These are phyloP conservation scores for Magallana angulata DNA, from an alignment of 1,140 invertebrate species.

Conservation along the genomic window DNA sequence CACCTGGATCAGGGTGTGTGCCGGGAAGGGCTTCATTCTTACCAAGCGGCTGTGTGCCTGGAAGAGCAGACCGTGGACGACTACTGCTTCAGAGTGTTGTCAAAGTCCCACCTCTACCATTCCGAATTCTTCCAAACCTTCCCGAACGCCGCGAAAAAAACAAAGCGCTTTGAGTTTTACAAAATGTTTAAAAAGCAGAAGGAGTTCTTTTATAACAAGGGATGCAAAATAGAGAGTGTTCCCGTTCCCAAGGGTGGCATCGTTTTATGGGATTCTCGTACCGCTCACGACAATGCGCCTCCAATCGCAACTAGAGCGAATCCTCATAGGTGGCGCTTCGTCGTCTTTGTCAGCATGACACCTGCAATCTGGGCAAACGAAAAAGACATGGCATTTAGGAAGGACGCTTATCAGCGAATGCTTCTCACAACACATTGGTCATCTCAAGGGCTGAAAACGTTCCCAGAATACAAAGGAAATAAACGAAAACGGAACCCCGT, in stretches of 20 bases:
- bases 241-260: conserved; percentile 72
- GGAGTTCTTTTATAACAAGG: conserved; percentile 60
- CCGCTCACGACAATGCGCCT: conserved; percentile 66
- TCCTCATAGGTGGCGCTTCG: conserved; percentile 70
- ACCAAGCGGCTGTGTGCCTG: conserved; percentile 69
- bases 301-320: conserved; percentile 60
- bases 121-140: conserved; percentile 60
- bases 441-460: conserved; percentile 62
- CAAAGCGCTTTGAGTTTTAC: conserved; percentile 51
- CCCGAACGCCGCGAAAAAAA: conserved; percentile 43
- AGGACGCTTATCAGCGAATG: conserved; percentile 63
- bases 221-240: conserved; percentile 59
- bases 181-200: conserved; percentile 51
- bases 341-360: conserved; percentile 72
- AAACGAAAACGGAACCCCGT: conserved; percentile 40
- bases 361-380: conserved; percentile 67
- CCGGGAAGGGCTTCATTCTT: conserved; percentile 66
- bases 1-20: conserved; percentile 67
- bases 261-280: conserved; percentile 72
- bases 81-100: conserved; percentile 62
- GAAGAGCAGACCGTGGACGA: conserved; percentile 65
- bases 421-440: conserved; percentile 71
- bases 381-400: conserved; percentile 61
- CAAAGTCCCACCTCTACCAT: conserved; percentile 62
- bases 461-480: conserved; percentile 49